Conservation (phyloP, 2,797 vertebrate species). For the Poecilia wingei region DNA sequence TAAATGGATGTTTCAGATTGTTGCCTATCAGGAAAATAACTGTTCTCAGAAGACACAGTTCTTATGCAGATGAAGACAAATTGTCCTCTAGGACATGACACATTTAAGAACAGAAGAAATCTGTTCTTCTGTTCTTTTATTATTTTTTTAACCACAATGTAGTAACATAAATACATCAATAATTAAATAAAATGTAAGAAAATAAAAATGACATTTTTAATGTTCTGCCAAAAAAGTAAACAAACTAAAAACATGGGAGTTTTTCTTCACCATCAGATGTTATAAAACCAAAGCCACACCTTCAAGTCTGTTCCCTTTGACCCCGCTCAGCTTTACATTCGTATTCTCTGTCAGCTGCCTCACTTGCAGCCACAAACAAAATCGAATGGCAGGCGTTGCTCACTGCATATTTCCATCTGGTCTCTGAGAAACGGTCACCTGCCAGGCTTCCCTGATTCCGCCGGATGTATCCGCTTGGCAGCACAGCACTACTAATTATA, state of each 20-base stretch:
- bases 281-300: constrained; percentile 10
- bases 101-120: background rate
- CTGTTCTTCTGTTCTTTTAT: too few species aligned
- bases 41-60: background rate
- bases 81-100: background rate
- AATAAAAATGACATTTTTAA: background rate
- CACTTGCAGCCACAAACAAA: constrained; percentile 52
- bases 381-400: constrained; percentile 46
- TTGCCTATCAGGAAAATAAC: background rate
- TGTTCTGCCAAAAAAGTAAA: background rate
- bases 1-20: background rate
- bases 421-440: constrained; percentile 64
- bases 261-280: constrained; percentile 1
- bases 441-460: constrained; percentile 66
- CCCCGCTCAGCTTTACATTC: constrained; percentile 16
- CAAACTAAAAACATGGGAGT: background rate
- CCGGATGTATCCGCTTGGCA: constrained; percentile 69
- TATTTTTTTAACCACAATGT: background rate
- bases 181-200: background rate
- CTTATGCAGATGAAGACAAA: background rate
- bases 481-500: constrained; percentile 75
- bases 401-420: constrained; percentile 61
- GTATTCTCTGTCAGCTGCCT: constrained; percentile 37
- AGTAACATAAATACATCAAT: background rate
- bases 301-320: constrained; percentile 19